Evolutionary conservation across 2,113 vertebrate genomes (phyloP), one percentile per base, ranked within the genome.

Genomic region (Plotosus lineatus): DNA sequence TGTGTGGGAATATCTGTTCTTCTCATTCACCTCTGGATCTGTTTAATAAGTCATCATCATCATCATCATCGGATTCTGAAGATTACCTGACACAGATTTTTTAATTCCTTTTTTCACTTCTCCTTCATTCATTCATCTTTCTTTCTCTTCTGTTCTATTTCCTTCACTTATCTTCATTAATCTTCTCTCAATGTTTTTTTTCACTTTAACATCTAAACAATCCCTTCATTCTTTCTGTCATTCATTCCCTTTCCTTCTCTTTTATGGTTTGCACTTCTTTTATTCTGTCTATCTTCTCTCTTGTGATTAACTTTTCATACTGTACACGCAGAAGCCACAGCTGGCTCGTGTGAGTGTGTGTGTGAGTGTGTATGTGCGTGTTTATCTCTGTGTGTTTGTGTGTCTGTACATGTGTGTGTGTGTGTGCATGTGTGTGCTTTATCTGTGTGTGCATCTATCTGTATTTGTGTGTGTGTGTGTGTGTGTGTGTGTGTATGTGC

Each of bases 311-410:
- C 4, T 60, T 4, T 8, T 36, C 2, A 66, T 73, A 81, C 56
- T 56, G 76, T 42, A 42, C 68, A 61, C 61, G 31, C 58, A 79
- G 72, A 74, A 53, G 48, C 73, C 51, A 51, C 38, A 44, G 21
- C 46, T 78, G 21, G 58, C 3, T 4, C 6, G 60, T 19, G 31
- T 31, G 56, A 2, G 56, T 55, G 53, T 10, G 53, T n/a, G 53
- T 10, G 23, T 10, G 53, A n/a, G 51, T 28, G n/a, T 28, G 55
- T 58, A n/a, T 58, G 51, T 23, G 21, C 19, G 48, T 51, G 14
- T n/a, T n/a, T n/a, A n/a, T n/a, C n/a, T n/a, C n/a, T 56, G n/a
- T 56, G 53, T 56, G 53, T 53, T 14, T 19, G 4, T 6, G 23
- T 55, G 48, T 2, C 14, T 15, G 48, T 3, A 12, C 9, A 9